These are phyloP conservation scores for Drosophila melanogaster DNA, from an alignment of 1,140 invertebrate species.

Conservation along the genomic window DNA sequence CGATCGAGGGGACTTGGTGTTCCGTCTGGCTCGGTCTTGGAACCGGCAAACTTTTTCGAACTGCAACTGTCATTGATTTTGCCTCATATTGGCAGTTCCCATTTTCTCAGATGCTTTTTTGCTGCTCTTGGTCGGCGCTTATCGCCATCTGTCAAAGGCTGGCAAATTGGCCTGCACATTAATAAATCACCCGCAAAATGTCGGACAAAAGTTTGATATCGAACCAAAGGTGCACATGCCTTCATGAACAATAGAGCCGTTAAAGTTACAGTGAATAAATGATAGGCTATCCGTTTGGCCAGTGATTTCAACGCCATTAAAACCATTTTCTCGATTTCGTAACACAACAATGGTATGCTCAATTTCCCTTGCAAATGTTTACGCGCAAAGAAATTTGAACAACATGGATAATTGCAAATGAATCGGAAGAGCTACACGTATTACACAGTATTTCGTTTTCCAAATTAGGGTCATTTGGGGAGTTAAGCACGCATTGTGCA, in stretches of 20 bases:
- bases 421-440: not conserved
- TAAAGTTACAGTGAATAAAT: not conserved
- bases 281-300: not conserved
- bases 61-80: constrained; percentile 74
- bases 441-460: not conserved
- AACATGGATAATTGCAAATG: constrained; percentile 10
- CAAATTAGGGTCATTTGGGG: not conserved
- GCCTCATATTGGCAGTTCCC: constrained; percentile 66
- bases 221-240: constrained; percentile 10
- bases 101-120: constrained; percentile 36
- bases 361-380: constrained; percentile 43
- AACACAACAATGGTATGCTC: constrained; percentile 41
- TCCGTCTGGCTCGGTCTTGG: constrained; percentile 6
- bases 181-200: constrained; percentile 60
- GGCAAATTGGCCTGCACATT: constrained; percentile 52
- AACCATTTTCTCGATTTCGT: constrained; percentile 15
- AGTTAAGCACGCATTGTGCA: not conserved
- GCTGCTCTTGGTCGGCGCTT: constrained; percentile 26
- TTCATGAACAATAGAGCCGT: not conserved
- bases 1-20: constrained; percentile 53
- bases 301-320: constrained; percentile 39
- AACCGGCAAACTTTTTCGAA: constrained; percentile 62
- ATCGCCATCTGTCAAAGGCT: constrained; percentile 65
- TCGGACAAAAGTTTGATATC: constrained; percentile 27
- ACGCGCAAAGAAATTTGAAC: constrained; percentile 4